A percentile compares a stretch with the other conserved stretches of the same genome.
phyloP scores from a whole-genome alignment of 2,113 vertebrate genomes.

The Falcunculus frontatus region DNA sequence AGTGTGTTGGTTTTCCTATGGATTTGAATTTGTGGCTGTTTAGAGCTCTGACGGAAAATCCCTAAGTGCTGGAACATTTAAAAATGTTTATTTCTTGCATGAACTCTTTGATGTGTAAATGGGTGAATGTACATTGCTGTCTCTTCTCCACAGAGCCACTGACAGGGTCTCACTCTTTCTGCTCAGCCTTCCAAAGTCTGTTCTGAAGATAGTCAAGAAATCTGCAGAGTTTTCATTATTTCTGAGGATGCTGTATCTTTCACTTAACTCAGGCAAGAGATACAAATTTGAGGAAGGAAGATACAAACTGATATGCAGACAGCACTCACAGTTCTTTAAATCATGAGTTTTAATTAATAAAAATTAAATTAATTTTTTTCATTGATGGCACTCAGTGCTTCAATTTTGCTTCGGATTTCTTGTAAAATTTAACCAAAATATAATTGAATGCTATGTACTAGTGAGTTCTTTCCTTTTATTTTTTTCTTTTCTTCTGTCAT shows the following conservation, averaged over 20 bases:
- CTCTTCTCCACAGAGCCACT: neutral
- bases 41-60: neutral
- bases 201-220: neutral
- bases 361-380: neutral
- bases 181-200: neutral
- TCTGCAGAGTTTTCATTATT: neutral
- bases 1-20: neutral
- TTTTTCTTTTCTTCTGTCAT: neutral
- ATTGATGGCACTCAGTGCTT: neutral
- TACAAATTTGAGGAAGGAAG: neutral
- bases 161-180: neutral
- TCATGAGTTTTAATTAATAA: neutral
- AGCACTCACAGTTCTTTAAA: neutral
- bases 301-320: fast-evolving
- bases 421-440: neutral
- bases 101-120: neutral
- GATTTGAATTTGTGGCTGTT: neutral
- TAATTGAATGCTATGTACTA: neutral
- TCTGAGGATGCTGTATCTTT: neutral
- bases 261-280: neutral
- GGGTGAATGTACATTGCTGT: neutral
- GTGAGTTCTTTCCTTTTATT: neutral
- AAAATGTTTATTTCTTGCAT: neutral
- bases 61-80: neutral
- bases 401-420: neutral